Percentiles rank a stretch among this genome's conserved stretches.
Evolutionary conservation across 2,113 vertebrate genomes (phyloP).

Genomic region (Oreochromis aureus): DNA sequence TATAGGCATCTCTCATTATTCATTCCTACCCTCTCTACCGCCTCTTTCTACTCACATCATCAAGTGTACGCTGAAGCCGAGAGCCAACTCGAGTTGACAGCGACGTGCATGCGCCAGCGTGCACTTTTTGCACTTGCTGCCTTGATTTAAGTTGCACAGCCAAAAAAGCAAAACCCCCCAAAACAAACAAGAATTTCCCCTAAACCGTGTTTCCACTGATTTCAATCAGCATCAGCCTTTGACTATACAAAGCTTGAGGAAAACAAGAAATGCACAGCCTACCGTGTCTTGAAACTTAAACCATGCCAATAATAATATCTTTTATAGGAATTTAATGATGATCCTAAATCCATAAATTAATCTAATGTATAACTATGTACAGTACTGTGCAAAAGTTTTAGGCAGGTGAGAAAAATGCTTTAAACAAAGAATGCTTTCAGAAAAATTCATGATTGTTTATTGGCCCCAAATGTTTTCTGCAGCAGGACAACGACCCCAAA

Average conservation of each 20-base stretch:
- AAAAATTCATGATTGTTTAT: background rate
- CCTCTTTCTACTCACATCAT: background rate
- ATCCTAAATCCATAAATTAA: background rate
- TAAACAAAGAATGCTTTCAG: background rate
- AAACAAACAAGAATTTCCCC: background rate
- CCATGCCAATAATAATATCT: background rate
- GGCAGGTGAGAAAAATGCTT: background rate
- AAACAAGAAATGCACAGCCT: background rate
- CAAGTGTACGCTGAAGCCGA: background rate
- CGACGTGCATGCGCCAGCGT: fast-evolving
- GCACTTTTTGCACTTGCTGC: background rate
- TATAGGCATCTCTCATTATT: constrained; percentile 22
- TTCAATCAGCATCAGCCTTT: background rate
- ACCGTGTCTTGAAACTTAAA: background rate
- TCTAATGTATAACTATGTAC: background rate
- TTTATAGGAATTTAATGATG: background rate
- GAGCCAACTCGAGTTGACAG: background rate
- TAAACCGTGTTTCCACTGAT: background rate
- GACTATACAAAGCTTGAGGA: background rate
- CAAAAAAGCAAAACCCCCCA: background rate
- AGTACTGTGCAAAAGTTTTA: background rate
- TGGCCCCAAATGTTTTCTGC: background rate
- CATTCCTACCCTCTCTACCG: background rate
- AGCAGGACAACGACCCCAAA: background rate
- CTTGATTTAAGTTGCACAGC: constrained; percentile 5